Base-by-base conservation (phyloP, 2,888 invertebrate species). In the Leucophora obtusa region DNA sequence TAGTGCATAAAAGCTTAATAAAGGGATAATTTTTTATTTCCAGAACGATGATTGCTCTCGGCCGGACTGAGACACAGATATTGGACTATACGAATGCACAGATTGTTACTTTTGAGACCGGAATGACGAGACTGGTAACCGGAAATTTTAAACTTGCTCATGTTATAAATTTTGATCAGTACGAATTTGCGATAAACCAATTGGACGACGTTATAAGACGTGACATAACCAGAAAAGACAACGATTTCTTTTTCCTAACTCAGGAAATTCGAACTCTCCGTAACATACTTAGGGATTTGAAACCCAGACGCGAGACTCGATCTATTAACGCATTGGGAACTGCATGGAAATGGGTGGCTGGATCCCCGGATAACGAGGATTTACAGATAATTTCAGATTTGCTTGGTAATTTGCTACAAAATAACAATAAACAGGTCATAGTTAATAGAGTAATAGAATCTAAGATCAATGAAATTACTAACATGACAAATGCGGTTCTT, bases 371-470 rank as follows among this genome's bases (percentile, higher is more conserved):
- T 56, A 62, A 76, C n/a, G 58, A 68, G 9, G 73, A 79, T 56
- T 68, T 73, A n/a, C 35, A 69, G 58, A 58, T 79, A n/a, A 14
- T 71, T 68, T 60, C 53, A 47, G 59, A 59, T n/a, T 59, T 63
- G 14, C 53, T 65, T 7, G 59, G 75, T 11, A 74, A 50, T 7
- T 3, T 76, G 9, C 54, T 81, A 14, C 18, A 66, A 11, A 81
- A 77, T 47, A 78, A 59, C 21, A 56, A 82, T 54, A 60, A 58
- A 38, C 71, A 82, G 56, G 51, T 71, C 14, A 51, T 82, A 28
- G 76, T 79, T 11, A 82, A 82, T 50, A 70, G 80, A 75, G 51
- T 68, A 8, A 51, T 51, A 38, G 58, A 66, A 11, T 43, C 71
- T 10, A 78, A 24, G 60, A 28, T 78, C 10, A 65, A 77, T 54